Base-by-base conservation (phyloP, 2,797 vertebrate genomes). In the Thaleichthys pacificus region DNA sequence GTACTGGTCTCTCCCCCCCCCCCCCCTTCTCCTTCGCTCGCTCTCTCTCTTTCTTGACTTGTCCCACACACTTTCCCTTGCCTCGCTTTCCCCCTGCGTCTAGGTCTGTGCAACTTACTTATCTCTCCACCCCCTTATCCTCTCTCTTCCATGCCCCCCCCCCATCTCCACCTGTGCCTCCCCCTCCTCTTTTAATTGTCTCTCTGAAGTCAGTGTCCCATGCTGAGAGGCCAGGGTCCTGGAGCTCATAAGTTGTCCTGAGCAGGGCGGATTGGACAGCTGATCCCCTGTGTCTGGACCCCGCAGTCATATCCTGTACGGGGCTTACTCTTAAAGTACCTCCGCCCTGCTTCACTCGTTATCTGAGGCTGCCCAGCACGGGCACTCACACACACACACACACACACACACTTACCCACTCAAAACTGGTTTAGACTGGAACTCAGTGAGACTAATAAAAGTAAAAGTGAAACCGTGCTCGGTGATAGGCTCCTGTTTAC, bases 231-330 rank as follows among this genome's bases (percentile, higher is more conserved):
- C n/a, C 77, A 80, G 74, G 80, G 82, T 81, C 82, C 82, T 80
- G 54, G 15, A 74, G 61, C 81, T 90, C 85, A 87, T 87, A 89
- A 89, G 71, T 84, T 88, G 70, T 84, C 82, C 85, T 57, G 81
- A 85, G 86, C 85, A 87, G 88, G 82, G 82, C 83, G 86, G 89
- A 89, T 90, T 88, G 87, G 84, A 57, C 64, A 80, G 70, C 81
- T 92, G 87, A 91, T 91, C 90, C 89, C 87, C 87, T 84, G 87
- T 87, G 87, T 90, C 88, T 90, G 86, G 81, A 83, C 86, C 87
- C 80, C 80, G 60, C 67, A 88, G 86, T 91, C 88, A 92, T 92
- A 89, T 92, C 90, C 90, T 90, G 91, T 91, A 81, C 73, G 58
- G 74, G 76, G 84, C 80, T 91, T 88, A 77, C 80, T 76, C 76